phyloP scores from a whole-genome alignment of 2,113 vertebrate species.

The Antechinus stuartii region DNA sequence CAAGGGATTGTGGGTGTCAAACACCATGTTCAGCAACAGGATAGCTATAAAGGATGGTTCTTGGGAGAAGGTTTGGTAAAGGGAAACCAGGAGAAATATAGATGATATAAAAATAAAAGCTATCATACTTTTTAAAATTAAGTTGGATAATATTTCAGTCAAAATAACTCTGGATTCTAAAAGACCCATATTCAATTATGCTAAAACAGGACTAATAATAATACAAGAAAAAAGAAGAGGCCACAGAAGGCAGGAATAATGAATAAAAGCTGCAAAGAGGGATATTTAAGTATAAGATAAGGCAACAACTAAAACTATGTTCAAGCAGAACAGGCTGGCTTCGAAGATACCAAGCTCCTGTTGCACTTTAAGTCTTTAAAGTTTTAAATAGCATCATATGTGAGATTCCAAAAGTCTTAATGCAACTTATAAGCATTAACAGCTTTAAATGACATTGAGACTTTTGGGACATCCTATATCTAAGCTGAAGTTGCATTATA shows the following conservation, averaged over 20 bases:
- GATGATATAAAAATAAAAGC: neutral
- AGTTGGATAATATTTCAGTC: neutral
- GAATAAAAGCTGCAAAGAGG: neutral
- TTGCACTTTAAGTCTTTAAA: neutral
- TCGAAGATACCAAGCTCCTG: neutral
- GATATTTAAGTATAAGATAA: neutral
- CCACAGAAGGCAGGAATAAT: neutral
- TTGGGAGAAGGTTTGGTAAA: neutral
- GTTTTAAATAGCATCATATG: neutral
- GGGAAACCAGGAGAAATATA: neutral
- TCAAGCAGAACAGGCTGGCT: neutral
- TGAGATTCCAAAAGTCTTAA: neutral
- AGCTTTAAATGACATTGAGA: neutral
- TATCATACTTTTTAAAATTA: neutral
- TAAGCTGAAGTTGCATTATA: neutral
- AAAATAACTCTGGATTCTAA: neutral
- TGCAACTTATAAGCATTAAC: neutral
- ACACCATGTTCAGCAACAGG: neutral
- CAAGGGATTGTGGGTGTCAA: neutral
- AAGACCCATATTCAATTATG: neutral
- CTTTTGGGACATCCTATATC: neutral
- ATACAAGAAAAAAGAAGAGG: neutral
- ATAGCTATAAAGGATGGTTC: neutral
- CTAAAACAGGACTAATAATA: neutral
- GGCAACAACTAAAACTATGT: neutral